A percentile compares a stretch with the other conserved stretches of the same genome.
Evolutionary conservation across 2,797 vertebrate genomes (phyloP).

Genomic region (Huso huso): DNA sequence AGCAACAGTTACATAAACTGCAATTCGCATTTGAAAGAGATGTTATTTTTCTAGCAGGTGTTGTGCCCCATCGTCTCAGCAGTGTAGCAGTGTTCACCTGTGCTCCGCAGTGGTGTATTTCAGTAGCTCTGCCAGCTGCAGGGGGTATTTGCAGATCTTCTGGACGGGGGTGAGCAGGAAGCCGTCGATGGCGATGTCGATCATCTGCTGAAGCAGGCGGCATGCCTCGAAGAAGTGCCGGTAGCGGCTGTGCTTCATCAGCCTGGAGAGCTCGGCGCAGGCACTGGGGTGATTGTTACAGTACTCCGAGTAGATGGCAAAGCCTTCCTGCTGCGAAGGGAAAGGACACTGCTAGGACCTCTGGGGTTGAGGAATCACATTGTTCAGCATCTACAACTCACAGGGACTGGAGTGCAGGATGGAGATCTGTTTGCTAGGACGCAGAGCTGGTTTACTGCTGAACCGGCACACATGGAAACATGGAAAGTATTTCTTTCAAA

Average conservation of each 20-base stretch:
- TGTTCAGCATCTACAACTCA: no score
- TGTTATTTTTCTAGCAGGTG: no score
- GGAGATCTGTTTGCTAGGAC: no score
- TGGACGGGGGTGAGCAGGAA: slow-evolving; percentile 94
- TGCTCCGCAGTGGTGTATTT: slow-evolving; percentile 76
- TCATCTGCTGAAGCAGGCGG: slow-evolving; percentile 35
- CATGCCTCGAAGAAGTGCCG: slow-evolving; percentile 96
- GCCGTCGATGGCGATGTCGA: slow-evolving; percentile 64
- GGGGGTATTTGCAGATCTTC: slow-evolving; percentile 97
- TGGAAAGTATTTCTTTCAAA: no score
- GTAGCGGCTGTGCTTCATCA: slow-evolving; percentile 86
- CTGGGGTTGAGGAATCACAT: no score
- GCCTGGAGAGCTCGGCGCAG: slow-evolving; percentile 74
- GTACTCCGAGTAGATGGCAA: slow-evolving; percentile 90
- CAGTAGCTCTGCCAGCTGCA: slow-evolving; percentile 93
- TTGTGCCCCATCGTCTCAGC: no score
- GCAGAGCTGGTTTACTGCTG: no score
- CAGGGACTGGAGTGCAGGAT: no score
- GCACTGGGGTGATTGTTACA: slow-evolving; percentile 93
- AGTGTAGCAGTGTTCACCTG: not conserved
- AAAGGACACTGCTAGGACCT: not conserved
- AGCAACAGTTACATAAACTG: no score
- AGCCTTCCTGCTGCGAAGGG: slow-evolving; percentile 74
- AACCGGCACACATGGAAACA: no score
- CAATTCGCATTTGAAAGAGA: no score